Conservation (phyloP, 2,888 invertebrate species). For the Andrena flavipes region DNA sequence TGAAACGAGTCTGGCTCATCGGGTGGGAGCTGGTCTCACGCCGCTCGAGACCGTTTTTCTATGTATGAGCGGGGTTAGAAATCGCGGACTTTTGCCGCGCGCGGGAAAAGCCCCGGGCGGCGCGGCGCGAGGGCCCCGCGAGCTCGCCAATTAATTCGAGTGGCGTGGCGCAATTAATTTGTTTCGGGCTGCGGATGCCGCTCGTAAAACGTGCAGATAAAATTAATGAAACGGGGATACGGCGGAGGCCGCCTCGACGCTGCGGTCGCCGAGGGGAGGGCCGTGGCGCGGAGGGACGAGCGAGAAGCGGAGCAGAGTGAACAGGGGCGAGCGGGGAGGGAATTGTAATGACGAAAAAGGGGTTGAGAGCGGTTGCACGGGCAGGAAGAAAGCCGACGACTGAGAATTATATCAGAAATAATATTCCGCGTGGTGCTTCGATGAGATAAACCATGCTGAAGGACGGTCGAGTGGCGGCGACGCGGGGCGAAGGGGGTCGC, state of each 20-base stretch:
- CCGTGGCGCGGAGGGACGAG: constrained; percentile 48
- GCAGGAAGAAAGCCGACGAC: constrained; percentile 49
- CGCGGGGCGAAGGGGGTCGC: neutral
- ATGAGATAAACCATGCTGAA: constrained; percentile 47
- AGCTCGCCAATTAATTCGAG: constrained; percentile 78
- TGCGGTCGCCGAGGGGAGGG: constrained; percentile 54
- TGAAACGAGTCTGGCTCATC: constrained; percentile 10
- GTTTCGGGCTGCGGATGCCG: constrained; percentile 77
- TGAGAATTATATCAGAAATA: constrained; percentile 68
- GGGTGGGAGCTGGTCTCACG: neutral
- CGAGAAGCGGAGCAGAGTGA: constrained; percentile 1
- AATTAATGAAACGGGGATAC: constrained; percentile 76
- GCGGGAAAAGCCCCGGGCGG: neutral
- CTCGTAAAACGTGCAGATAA: constrained; percentile 79
- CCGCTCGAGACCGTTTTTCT: neutral
- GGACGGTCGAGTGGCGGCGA: constrained; percentile 22
- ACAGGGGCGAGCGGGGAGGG: constrained; percentile 3
- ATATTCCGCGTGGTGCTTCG: constrained; percentile 60
- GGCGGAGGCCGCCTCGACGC: constrained; percentile 43
- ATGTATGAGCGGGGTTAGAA: constrained; percentile 2
- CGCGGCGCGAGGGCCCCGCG: constrained; percentile 49
- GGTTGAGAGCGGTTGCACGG: constrained; percentile 22
- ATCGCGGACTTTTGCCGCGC: constrained; percentile 33
- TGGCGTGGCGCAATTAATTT: constrained; percentile 78
- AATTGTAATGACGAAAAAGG: constrained; percentile 53